Percentiles rank a stretch among this genome's conserved stretches.
Conservation (phyloP, 2,113 vertebrate genomes). For the Leucoraja erinaceus region DNA sequence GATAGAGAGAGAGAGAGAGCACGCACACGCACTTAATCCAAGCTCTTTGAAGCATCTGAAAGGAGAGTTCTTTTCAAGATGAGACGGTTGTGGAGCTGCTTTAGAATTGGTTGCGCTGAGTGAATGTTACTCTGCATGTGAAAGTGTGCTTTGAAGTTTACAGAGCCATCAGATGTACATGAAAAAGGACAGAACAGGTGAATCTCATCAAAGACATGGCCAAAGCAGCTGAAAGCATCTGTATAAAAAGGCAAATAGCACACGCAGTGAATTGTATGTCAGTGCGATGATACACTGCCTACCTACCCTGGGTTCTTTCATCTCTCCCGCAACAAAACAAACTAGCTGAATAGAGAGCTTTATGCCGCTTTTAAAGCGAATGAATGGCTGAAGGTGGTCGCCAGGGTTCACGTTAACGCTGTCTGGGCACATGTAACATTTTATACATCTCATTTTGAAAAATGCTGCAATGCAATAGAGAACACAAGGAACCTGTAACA, state of each 20-base stretch:
- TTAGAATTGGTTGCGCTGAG: neutral
- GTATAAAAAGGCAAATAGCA: neutral
- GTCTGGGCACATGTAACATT: neutral
- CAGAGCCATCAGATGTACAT: slow-evolving; percentile 18
- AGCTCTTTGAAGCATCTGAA: slow-evolving; percentile 8
- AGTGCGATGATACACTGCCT: neutral
- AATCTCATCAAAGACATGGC: neutral
- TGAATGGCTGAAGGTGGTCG: neutral
- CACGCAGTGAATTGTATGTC: neutral
- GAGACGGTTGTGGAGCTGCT: neutral
- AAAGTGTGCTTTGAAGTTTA: slow-evolving; percentile 32
- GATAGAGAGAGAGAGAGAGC: neutral
- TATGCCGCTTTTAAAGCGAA: neutral
- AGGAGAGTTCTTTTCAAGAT: slow-evolving; percentile 25
- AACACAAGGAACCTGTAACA: neutral
- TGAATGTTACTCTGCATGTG: neutral
- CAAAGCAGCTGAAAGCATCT: neutral
- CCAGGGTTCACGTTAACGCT: neutral
- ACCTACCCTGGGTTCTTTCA: neutral
- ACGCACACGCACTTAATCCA: neutral
- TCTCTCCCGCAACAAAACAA: neutral
- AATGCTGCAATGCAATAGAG: neutral
- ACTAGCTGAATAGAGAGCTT: neutral
- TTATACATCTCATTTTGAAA: neutral
- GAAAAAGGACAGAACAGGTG: slow-evolving; percentile 6